Base-by-base conservation (phyloP, 2,797 vertebrate genomes). In the Sebastes vulpes region DNA sequence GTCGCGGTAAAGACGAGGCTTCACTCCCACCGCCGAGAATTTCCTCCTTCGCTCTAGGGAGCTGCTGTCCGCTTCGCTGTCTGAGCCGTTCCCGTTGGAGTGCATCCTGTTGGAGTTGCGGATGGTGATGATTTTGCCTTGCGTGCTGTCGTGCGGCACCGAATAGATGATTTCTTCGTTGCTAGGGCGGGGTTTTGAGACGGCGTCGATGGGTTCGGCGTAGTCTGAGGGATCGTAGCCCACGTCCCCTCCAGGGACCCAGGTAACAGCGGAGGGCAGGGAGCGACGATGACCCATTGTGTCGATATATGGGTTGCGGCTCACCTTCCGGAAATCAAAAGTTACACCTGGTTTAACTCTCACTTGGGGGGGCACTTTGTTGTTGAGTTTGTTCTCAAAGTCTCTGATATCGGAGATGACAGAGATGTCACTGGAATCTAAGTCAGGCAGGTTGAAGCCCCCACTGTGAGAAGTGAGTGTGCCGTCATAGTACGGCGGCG, bases 101-200 rank as follows among this genome's bases (percentile, higher is more conserved):
- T 99, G 97, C 65, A 97, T 94, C 73, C 98, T 97, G 95, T 99
- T 99, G 52, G 98, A 98, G 87, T 99, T 99, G 3, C 98, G 96
- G 66, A 99, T 97, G 71, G 98, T 99, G 90, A 99, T 99, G 91
- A 99, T 99, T 90, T 99, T 99, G 65, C 98, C 98, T 82, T 99
- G 98, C 16, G 98, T 99, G 96, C 98, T 99, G 94, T 99, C 98
- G 0, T 99, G 98, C 0, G 98, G 98, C 63, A 99, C 98, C 0
- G 98, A 99, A 90, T 99, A 99, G 81, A 99, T 99, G 88, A 98
- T 99, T 88, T 99, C 98, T 81, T 99, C 98, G 9, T 99, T 98
- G 78, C 97, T 97, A 0, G 93, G 96, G 16, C 98, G 95, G 0
- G 98, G 98, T 68, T 98, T 99, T 4, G 95, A 97, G 75, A 99